phyloP scores from a whole-genome alignment of 2,113 vertebrate species.

The Peromyscus leucopus region DNA sequence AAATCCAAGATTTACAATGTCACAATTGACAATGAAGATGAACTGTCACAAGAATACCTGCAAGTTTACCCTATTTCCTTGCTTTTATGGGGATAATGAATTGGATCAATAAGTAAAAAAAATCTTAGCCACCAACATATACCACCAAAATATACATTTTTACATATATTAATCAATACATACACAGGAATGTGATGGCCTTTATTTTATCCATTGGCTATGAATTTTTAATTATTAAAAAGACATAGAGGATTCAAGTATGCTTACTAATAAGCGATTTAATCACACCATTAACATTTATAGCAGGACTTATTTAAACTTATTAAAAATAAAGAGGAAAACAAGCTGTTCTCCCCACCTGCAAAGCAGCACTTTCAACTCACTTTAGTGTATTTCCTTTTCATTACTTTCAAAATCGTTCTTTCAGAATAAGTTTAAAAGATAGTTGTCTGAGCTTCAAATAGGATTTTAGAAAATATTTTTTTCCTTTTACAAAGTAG shows the following conservation, averaged over 20 bases:
- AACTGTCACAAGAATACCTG: neutral
- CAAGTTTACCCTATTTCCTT: neutral
- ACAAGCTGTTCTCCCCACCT: neutral
- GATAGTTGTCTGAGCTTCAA: neutral
- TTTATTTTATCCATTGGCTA: neutral
- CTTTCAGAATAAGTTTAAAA: constrained; percentile 23
- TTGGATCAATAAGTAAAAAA: neutral
- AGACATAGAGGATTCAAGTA: neutral
- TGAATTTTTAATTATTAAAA: constrained; percentile 35
- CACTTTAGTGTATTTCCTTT: neutral
- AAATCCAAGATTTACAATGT: neutral
- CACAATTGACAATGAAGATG: neutral
- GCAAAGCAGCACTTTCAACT: neutral
- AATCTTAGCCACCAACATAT: neutral
- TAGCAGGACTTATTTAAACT: constrained; percentile 27
- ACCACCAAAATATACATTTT: neutral
- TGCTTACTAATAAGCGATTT: neutral
- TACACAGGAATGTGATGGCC: neutral
- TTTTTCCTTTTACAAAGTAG: neutral
- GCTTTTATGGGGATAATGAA: neutral
- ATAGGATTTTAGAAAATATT: constrained; percentile 27
- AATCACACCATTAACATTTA: constrained; percentile 9
- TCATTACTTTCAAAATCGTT: constrained; percentile 42
- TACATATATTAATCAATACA: neutral
- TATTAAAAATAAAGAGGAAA: constrained; percentile 54